Evolutionary conservation across 37 sponge, comb jelly and placozoan species (phyloP), one percentile per base, ranked within the genome.

Genomic region (Halisarca cf. caerulea): DNA sequence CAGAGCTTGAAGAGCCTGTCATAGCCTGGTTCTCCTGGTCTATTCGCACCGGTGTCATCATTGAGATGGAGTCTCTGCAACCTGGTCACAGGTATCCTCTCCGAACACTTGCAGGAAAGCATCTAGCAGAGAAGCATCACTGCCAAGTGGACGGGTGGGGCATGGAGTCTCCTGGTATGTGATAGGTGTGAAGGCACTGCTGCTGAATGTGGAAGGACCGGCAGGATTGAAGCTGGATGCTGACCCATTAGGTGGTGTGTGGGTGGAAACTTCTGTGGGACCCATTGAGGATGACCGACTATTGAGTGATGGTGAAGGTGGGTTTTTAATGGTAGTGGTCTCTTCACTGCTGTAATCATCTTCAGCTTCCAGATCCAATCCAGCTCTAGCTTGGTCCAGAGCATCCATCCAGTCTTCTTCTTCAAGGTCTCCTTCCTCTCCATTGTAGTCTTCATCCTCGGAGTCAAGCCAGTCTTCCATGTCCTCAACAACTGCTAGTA

Each of bases 1-100:
- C 77, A 36, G 14, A 89, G 37, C 69, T 82, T 87, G 53, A 41
- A 87, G 51, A 82, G 71, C n/a, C 64, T 78, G 54, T 88, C 84
- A 64, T 88, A 83, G 69, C 80, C n/a, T 37, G 75, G 62, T 3
- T n/a, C n/a, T n/a, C n/a, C n/a, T n/a, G n/a, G n/a, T n/a, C n/a
- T n/a, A n/a, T n/a, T n/a, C n/a, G n/a, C n/a, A n/a, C n/a, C n/a
- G n/a, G n/a, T n/a, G n/a, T n/a, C n/a, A n/a, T n/a, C n/a, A n/a
- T n/a, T n/a, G n/a, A n/a, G n/a, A n/a, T n/a, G n/a, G n/a, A n/a
- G n/a, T n/a, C n/a, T n/a, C n/a, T n/a, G 61, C 23, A 58, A 84
- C 57, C 14, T 73, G 53, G 39, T 74, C 85, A 74, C 62, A 74
- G 6, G 62, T 21, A 6, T 51, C 44, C 34, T 4, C 18, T 23